phyloP scores from a whole-genome alignment of 2,888 invertebrate genomes.

The Volucella zonaria region DNA sequence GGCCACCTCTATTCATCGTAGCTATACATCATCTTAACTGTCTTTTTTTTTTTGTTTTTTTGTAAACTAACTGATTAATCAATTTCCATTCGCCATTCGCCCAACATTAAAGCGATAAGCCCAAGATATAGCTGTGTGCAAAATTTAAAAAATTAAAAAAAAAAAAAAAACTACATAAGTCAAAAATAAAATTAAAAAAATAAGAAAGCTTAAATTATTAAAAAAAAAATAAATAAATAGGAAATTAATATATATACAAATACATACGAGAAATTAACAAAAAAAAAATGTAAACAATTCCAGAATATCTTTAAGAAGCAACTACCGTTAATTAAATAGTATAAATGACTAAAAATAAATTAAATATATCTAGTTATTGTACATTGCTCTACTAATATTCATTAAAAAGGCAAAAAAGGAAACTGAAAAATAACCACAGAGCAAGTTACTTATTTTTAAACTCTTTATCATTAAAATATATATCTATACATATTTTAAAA shows the following conservation, averaged over 20 bases:
- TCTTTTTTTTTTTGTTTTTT: slow-evolving; percentile 19
- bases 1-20: background rate
- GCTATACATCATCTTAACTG: background rate
- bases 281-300: slow-evolving; percentile 43
- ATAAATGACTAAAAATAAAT: slow-evolving; percentile 52
- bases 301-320: slow-evolving; percentile 62
- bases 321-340: slow-evolving; percentile 69
- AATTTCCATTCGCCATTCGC: slow-evolving; percentile 21
- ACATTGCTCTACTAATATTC: slow-evolving; percentile 10
- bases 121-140: slow-evolving; percentile 9
- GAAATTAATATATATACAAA: slow-evolving; percentile 1
- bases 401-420: background rate
- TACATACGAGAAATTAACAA: background rate
- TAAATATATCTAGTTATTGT: slow-evolving; percentile 56
- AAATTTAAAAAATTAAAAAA: slow-evolving; percentile 15
- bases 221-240: slow-evolving; percentile 7
- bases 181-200: background rate
- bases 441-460: slow-evolving; percentile 33
- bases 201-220: slow-evolving; percentile 35
- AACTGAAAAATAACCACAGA: slow-evolving; percentile 12
- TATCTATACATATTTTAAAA: slow-evolving; percentile 54
- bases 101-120: slow-evolving; percentile 5
- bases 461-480: slow-evolving; percentile 56
- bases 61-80: slow-evolving; percentile 8
- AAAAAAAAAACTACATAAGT: background rate